phyloP scores from a whole-genome alignment of 2,113 vertebrate species.

The Urocynchramus pylzowi region DNA sequence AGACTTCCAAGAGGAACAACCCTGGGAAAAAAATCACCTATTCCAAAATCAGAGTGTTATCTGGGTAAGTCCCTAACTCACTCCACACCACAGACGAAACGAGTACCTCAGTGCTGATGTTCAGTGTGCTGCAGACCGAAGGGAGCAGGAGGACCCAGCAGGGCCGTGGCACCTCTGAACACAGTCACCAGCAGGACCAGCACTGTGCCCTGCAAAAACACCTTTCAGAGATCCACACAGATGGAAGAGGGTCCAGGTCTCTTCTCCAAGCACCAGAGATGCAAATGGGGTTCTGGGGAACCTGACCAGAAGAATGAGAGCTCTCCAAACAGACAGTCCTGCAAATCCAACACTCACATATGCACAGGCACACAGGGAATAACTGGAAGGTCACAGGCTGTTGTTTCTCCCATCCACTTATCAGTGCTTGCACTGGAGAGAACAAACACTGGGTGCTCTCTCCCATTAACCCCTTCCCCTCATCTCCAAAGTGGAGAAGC shows the following conservation, averaged over 20 bases:
- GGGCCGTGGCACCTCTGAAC: neutral
- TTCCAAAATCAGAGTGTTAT: neutral
- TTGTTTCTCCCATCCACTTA: slow-evolving; percentile 43
- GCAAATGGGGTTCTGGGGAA: neutral
- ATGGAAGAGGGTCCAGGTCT: neutral
- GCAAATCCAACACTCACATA: neutral
- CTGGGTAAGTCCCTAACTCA: neutral
- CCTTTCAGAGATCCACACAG: neutral
- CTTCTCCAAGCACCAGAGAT: neutral
- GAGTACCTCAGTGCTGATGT: neutral
- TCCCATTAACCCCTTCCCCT: slow-evolving; percentile 8
- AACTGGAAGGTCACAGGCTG: slow-evolving; percentile 34
- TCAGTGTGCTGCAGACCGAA: neutral
- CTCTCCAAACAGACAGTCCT: neutral
- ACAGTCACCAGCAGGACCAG: rapidly evolving
- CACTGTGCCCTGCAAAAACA: neutral
- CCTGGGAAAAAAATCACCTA: neutral
- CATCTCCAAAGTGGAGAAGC: neutral
- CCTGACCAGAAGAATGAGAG: neutral
- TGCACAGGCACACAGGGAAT: neutral
- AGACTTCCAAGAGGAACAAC: neutral
- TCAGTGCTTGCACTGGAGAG: slow-evolving; percentile 3
- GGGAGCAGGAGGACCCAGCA: neutral
- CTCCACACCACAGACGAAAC: neutral
- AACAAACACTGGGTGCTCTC: slow-evolving; percentile 35